These are phyloP conservation scores for Marmota flaviventris DNA, from an alignment of 2,113 vertebrate species.

Conservation along the genomic window DNA sequence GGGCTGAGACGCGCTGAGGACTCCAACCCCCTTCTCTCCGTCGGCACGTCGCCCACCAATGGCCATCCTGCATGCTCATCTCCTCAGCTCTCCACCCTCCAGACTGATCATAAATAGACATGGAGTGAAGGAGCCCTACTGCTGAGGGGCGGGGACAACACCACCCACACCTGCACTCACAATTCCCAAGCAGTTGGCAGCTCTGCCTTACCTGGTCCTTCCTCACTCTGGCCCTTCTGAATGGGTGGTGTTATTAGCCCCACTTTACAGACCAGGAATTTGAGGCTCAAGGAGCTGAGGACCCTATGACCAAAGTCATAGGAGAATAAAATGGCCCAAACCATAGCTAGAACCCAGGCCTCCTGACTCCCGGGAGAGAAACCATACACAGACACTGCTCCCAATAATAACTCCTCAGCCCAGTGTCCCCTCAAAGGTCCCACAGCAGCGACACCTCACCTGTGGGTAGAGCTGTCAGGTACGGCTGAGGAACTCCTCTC, in stretches of 20 bases:
- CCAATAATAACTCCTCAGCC: background rate
- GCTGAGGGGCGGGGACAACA: background rate
- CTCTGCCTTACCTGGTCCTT: fast-evolving
- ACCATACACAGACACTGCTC: background rate
- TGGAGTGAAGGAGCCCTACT: background rate
- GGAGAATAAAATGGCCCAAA: background rate
- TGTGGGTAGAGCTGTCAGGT: background rate
- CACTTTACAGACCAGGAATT: background rate
- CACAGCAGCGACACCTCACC: fast-evolving
- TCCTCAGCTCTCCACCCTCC: background rate
- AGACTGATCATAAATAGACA: conserved; percentile 27
- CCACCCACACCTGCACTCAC: background rate
- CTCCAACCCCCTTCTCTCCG: background rate
- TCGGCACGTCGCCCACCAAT: background rate
- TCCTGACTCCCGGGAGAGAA: background rate
- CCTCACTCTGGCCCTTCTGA: fast-evolving
- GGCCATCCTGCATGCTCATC: background rate
- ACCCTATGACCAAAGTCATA: background rate
- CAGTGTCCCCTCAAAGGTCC: background rate
- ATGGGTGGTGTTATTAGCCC: background rate
- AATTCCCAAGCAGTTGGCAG: fast-evolving
- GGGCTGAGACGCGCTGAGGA: background rate
- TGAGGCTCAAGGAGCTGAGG: background rate
- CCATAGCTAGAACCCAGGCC: background rate
- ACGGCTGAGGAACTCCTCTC: background rate